Conservation (phyloP, 2,797 vertebrate species). For the Pipistrellus kuhlii region DNA sequence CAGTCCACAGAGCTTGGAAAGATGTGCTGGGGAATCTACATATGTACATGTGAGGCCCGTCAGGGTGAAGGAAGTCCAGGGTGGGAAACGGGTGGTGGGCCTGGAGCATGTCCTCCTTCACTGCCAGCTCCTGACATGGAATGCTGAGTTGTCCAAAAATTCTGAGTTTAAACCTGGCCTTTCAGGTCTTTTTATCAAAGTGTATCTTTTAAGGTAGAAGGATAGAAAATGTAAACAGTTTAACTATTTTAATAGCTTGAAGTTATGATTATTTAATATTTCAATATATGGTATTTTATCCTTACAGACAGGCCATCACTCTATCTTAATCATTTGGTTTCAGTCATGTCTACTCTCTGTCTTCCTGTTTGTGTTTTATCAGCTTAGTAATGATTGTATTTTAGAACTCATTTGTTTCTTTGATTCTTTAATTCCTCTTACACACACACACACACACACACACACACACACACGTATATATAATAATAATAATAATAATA, state of each 20-base stretch:
- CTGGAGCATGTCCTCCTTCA: background rate
- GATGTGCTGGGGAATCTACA: too few species aligned
- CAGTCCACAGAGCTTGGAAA: background rate
- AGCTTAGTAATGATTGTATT: background rate
- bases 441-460: too few species aligned
- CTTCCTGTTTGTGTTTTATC: background rate
- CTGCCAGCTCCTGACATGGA: background rate
- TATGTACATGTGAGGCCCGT: background rate
- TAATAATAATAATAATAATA: too few species aligned
- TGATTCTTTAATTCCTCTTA: background rate
- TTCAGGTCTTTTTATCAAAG: background rate
- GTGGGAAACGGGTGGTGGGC: background rate
- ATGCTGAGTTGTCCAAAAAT: background rate
- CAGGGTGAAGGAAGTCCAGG: rapidly evolving
- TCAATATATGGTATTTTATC: background rate
- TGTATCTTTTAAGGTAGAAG: background rate
- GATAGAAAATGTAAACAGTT: background rate
- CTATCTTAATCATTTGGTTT: background rate
- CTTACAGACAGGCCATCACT: background rate
- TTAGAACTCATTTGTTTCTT: background rate
- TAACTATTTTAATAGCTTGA: conserved; percentile 11
- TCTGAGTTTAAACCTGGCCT: background rate
- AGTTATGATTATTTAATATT: background rate
- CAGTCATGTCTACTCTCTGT: background rate
- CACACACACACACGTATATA: too few species aligned